Base-by-base conservation (phyloP, 1,140 invertebrate genomes). In the Eufriesea mexicana region DNA sequence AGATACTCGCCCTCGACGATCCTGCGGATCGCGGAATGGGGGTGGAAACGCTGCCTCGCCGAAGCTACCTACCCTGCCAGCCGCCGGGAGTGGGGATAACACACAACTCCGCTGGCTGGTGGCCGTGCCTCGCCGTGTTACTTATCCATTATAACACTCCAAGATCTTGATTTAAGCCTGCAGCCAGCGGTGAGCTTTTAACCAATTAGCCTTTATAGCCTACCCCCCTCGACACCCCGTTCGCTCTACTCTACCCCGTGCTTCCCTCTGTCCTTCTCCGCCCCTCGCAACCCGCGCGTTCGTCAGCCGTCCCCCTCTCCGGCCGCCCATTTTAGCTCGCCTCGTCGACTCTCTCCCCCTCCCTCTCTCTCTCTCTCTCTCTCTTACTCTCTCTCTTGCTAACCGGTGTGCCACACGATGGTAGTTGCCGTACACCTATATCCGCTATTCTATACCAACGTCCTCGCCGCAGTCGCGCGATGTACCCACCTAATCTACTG, bases 91-190 rank as follows among this genome's bases (percentile, higher is more conserved):
- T 80, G 86, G 86, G 76, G 86, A 79, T 88, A 87, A 83, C 82
- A 81, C 85, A 84, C 86, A 86, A 84, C 81, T 82, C 73, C 82
- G 83, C 68, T 76, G 79, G 79, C 71, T 85, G 84, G 87, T 91
- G 90, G 87, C 90, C 76, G 88, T 89, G 93, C 93, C 92, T 92
- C 91, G 86, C 91, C 92, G 93, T 94, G 93, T 94, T 94, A 94
- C 93, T 94, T 94, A 94, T 94, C 93, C 94, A 94, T 94, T 94
- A 94, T 94, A 94, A 94, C 94, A 94, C 94, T 94, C 93, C 93
- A 94, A 94, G 93, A 94, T 94, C 94, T 94, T 94, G 94, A 94
- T 94, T 94, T 94, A 94, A 94, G 94, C 93, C 94, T 93, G 92
- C 92, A 93, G 92, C 93, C 90, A 92, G 92, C 91, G 93, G 93